phyloP scores from a whole-genome alignment of 2,888 invertebrate species.

The Cyaniris semiargus region DNA sequence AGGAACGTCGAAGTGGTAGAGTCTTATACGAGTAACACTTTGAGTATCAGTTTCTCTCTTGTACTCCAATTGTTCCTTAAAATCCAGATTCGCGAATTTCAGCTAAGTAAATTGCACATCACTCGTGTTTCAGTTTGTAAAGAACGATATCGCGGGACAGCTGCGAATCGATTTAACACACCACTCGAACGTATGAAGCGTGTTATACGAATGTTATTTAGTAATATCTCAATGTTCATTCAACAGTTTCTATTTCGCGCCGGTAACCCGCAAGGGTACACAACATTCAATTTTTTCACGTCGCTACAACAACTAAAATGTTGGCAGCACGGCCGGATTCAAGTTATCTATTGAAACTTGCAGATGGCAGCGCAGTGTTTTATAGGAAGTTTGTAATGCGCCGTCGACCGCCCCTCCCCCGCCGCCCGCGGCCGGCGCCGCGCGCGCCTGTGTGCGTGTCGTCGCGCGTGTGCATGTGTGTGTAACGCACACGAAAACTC shows the following conservation, averaged over 20 bases:
- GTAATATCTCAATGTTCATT: slow-evolving; percentile 47
- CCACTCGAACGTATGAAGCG: slow-evolving; percentile 38
- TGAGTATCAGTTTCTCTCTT: slow-evolving; percentile 54
- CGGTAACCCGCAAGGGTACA: slow-evolving; percentile 57
- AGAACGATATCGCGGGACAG: slow-evolving; percentile 35
- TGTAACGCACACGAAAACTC: slow-evolving; percentile 46
- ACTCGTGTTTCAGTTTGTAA: slow-evolving; percentile 45
- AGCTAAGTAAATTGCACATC: slow-evolving; percentile 60
- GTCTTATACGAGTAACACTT: slow-evolving; percentile 62
- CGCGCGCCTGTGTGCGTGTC: slow-evolving; percentile 43
- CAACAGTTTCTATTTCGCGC: slow-evolving; percentile 61
- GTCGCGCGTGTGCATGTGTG: slow-evolving; percentile 44
- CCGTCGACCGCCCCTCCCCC: slow-evolving; percentile 49
- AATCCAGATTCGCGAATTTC: slow-evolving; percentile 68
- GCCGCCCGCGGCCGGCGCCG: slow-evolving; percentile 43
- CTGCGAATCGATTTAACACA: slow-evolving; percentile 59
- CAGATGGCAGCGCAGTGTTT: slow-evolving; percentile 78
- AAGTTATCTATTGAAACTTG: slow-evolving; percentile 79
- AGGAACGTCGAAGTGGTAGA: slow-evolving; percentile 72
- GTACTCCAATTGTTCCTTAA: slow-evolving; percentile 54
- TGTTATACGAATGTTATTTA: slow-evolving; percentile 3
- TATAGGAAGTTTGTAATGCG: slow-evolving; percentile 66
- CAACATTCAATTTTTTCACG: slow-evolving; percentile 63
- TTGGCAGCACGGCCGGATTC: slow-evolving; percentile 72
- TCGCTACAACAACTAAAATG: slow-evolving; percentile 58